Base-by-base conservation (phyloP, 2,888 invertebrate genomes). In the Coleophora flavipennella region DNA sequence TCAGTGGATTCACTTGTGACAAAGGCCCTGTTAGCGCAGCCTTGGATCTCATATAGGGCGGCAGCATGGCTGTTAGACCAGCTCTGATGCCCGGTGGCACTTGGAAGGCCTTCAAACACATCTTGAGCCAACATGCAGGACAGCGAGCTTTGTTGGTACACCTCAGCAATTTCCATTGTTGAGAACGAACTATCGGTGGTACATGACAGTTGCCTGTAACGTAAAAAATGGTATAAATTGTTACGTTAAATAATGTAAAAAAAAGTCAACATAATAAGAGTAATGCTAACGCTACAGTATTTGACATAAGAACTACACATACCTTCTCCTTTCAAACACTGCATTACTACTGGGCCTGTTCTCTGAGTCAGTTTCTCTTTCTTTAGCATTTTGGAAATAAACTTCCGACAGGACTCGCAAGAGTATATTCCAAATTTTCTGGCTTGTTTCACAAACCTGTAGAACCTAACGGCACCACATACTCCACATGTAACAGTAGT, bases 361-460 rank as follows among this genome's bases (percentile, higher is more conserved):
- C 83, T 84, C 57, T 87, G 87, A 28, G 87, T 85, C 58, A 87
- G 78, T 47, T 88, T 87, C 55, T 88, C 88, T 42, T 89, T 88
- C 68, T 91, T 92, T 46, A 92, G 87, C 86, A 92, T 90, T 67
- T 93, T 92, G 12, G 92, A 90, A 59, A 95, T 93, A 70, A 95
- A 95, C 68, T 94, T 94, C 36, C 93, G 87, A 69, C 96, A 96
- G 8, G 92, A 90, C 64, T 93, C 93, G 70, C 96, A 96, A 50
- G 93, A 92, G 60, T 91, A 90, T 45, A 93, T 91, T 26, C 94
- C 94, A 67, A 93, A 94, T 66, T 94, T 94, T 44, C 92, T 87
- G 14, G 93, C 91, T 76, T 93, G 92, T 58, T 90, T 90, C 8
- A 92, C 88, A 66, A 92, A 92, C 60, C 91, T 89, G 69, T 90